These are phyloP conservation scores for Neocrepidodera transversa DNA, from an alignment of 2,888 invertebrate genomes.

Conservation along the genomic window DNA sequence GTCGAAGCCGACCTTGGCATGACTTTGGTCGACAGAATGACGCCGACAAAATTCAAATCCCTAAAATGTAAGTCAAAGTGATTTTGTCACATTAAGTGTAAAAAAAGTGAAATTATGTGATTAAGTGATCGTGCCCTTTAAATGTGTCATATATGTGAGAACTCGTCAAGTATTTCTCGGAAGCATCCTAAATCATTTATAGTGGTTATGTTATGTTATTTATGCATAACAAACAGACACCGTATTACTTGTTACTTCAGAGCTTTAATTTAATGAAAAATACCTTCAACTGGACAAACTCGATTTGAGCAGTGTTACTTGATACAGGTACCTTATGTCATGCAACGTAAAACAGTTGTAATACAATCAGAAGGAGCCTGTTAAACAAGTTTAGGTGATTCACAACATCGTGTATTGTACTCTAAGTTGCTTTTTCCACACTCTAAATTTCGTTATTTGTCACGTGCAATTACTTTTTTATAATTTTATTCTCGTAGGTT, in stretches of 20 bases:
- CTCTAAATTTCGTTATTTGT: conserved; percentile 43
- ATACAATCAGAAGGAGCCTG: conserved; percentile 46
- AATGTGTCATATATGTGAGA: conserved; percentile 37
- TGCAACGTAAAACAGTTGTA: conserved; percentile 45
- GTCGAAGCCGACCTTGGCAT: conserved; percentile 89
- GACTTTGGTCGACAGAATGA: conserved; percentile 94
- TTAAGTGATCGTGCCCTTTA: not conserved
- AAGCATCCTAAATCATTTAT: conserved; percentile 48
- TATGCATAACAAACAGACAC: conserved; percentile 43
- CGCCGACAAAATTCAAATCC: conserved; percentile 96
- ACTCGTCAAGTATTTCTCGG: conserved; percentile 43
- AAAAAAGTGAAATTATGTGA: not conserved
- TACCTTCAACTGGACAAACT: conserved; percentile 53
- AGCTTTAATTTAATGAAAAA: conserved; percentile 45
- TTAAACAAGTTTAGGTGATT: conserved; percentile 49
- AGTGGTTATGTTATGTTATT: conserved; percentile 37
- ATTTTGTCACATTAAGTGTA: not conserved
- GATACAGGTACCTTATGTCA: conserved; percentile 51
- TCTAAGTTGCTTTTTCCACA: conserved; percentile 37
- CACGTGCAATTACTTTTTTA: conserved; percentile 41
- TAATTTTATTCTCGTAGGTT: conserved; percentile 41
- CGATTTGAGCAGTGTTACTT: conserved; percentile 51
- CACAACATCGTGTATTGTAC: conserved; percentile 39
- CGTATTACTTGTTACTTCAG: conserved; percentile 48
- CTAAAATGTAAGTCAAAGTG: conserved; percentile 88